Percentiles rank a stretch among this genome's conserved stretches.
Evolutionary conservation across 2,797 vertebrate genomes (phyloP).

Genomic region (Melanotaenia pygmaea): DNA sequence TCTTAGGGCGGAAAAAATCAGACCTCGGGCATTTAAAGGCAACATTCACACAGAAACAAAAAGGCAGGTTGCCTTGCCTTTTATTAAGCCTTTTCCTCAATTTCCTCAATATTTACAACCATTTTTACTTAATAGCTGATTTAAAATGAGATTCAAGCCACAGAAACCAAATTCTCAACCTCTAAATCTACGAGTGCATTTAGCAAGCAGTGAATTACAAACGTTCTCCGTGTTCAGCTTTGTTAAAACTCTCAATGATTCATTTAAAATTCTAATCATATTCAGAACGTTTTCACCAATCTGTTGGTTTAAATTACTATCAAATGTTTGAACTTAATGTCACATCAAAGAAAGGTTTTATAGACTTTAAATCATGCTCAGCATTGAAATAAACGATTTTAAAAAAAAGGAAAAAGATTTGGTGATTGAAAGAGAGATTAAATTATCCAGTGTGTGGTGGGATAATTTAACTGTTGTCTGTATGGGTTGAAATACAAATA

Average conservation of each 20-base stretch:
- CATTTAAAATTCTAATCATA: conserved; percentile 15
- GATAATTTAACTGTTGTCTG: no score
- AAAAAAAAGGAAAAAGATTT: neutral
- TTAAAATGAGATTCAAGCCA: conserved; percentile 13
- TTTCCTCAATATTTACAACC: neutral
- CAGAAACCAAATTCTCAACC: conserved; percentile 9
- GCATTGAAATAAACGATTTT: neutral
- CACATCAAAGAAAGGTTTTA: neutral
- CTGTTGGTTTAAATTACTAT: conserved; percentile 1
- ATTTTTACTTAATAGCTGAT: conserved; percentile 3
- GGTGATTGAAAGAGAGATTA: neutral
- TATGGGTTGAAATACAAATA: no score
- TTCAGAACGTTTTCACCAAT: conserved; percentile 17
- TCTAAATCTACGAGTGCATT: neutral
- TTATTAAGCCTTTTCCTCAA: conserved; percentile 1
- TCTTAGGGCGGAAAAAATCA: conserved; percentile 27
- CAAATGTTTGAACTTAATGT: neutral
- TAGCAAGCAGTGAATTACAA: conserved; percentile 1
- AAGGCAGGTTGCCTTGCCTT: conserved; percentile 3
- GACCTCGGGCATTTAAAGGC: conserved; percentile 38
- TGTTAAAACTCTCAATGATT: conserved; percentile 13
- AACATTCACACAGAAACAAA: conserved; percentile 18
- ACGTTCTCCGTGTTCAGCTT: neutral
- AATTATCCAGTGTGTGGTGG: neutral
- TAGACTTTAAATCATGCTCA: neutral